Percentiles rank a stretch among this genome's conserved stretches.
Conservation (phyloP, 1,140 invertebrate species). For the Zaprionus taronus region DNA sequence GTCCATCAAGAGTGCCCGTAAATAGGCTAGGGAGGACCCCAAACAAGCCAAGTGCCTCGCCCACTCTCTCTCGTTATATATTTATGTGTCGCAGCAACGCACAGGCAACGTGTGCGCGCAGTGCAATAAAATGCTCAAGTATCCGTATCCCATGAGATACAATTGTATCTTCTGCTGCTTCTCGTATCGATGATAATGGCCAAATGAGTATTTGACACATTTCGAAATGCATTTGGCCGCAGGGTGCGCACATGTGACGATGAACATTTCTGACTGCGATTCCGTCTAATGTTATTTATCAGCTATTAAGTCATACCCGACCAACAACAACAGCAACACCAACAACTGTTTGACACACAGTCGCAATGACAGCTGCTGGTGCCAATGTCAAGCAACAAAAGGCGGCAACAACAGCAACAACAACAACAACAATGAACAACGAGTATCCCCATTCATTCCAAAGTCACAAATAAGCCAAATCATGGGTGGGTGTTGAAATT, state of each 20-base stretch:
- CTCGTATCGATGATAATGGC: conserved; percentile 25
- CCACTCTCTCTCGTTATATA: neutral
- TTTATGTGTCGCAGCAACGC: conserved; percentile 6
- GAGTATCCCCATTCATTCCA: conserved; percentile 40
- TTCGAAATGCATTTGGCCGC: conserved; percentile 51
- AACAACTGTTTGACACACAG: conserved; percentile 15
- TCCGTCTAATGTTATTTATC: conserved; percentile 60
- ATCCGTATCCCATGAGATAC: conserved; percentile 40
- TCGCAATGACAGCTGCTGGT: conserved; percentile 68
- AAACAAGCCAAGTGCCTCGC: neutral
- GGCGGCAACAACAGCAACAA: conserved; percentile 32
- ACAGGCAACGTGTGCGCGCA: neutral
- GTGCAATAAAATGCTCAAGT: conserved; percentile 25
- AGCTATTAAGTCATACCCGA: conserved; percentile 74
- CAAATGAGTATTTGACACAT: conserved; percentile 53
- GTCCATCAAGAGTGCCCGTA: conserved; percentile 12
- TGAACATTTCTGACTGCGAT: too few species aligned
- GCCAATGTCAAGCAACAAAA: conserved; percentile 71
- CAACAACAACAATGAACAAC: conserved; percentile 4
- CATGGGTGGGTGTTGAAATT: conserved; percentile 80
- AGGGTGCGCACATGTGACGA: conserved; percentile 3
- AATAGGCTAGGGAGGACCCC: neutral
- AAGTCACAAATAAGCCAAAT: conserved; percentile 78
- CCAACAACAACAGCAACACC: conserved; percentile 31
- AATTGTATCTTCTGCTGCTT: conserved; percentile 36